A percentile compares a stretch with the other conserved stretches of the same genome.
Conservation (phyloP, 1,140 invertebrate genomes). For the Pogonomyrmex barbatus region DNA sequence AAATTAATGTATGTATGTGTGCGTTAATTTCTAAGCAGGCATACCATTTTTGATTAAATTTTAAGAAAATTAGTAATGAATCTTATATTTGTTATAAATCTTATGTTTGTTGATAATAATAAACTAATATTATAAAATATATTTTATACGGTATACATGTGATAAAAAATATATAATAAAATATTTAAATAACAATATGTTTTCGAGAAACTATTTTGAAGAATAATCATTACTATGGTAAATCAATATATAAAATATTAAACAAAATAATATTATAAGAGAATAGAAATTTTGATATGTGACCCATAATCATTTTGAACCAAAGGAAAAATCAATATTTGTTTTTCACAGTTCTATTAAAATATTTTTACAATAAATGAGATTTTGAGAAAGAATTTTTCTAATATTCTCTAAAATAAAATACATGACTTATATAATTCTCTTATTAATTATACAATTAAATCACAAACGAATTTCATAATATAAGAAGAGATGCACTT, state of each 20-base stretch:
- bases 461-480: neutral
- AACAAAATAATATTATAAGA: neutral
- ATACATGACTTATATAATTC: neutral
- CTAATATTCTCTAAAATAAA: constrained; percentile 2
- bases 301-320: neutral
- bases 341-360: neutral
- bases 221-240: neutral
- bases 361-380: neutral
- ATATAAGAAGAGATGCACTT: neutral
- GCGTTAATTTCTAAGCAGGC: constrained; percentile 52
- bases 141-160: neutral
- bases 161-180: neutral
- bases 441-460: neutral
- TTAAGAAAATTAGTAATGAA: constrained; percentile 12
- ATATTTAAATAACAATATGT: neutral
- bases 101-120: neutral
- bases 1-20: neutral
- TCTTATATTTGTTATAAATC: neutral
- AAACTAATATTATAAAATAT: neutral
- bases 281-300: neutral
- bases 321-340: neutral
- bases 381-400: neutral
- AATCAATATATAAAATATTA: neutral
- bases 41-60: constrained; percentile 40
- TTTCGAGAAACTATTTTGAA: neutral